Evolutionary conservation across 1,140 invertebrate genomes (phyloP).

Genomic region (Euschistus heros): DNA sequence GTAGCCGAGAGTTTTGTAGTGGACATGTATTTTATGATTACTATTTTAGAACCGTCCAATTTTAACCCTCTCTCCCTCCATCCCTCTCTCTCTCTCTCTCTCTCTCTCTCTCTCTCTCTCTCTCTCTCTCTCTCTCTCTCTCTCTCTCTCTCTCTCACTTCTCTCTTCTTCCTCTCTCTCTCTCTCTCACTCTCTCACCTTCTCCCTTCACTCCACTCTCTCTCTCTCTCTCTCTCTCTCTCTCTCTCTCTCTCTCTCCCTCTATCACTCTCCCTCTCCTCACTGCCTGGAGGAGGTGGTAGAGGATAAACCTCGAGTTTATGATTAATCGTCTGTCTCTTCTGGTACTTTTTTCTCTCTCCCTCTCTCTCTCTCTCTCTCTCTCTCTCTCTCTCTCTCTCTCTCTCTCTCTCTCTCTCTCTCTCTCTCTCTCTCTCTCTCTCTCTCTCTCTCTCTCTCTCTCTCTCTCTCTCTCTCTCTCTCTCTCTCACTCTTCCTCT

Average conservation of each 20-base stretch:
- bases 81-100: no score
- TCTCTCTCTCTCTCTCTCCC: slow-evolving; percentile 15
- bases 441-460: neutral
- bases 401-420: slow-evolving; percentile 24
- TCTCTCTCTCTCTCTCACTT: no score
- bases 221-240: slow-evolving; percentile 33
- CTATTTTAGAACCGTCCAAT: no score
- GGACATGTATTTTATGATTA: no score
- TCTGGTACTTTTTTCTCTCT: neutral
- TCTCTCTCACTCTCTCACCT: slow-evolving; percentile 25
- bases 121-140: no score
- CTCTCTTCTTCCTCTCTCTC: no score
- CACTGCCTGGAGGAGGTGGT: no score
- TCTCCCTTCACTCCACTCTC: slow-evolving; percentile 30
- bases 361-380: slow-evolving; percentile 1
- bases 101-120: no score
- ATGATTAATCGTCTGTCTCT: neutral
- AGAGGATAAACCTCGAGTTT: no score
- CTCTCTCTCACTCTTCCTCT: slow-evolving; percentile 21
- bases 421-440: slow-evolving; percentile 11
- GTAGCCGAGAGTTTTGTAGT: no score
- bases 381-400: slow-evolving; percentile 23
- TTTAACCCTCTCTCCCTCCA: no score
- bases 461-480: neutral
- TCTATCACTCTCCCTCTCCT: no score